Base-by-base conservation (phyloP, 1,140 invertebrate species). In the Aphelinus atriplicis region DNA sequence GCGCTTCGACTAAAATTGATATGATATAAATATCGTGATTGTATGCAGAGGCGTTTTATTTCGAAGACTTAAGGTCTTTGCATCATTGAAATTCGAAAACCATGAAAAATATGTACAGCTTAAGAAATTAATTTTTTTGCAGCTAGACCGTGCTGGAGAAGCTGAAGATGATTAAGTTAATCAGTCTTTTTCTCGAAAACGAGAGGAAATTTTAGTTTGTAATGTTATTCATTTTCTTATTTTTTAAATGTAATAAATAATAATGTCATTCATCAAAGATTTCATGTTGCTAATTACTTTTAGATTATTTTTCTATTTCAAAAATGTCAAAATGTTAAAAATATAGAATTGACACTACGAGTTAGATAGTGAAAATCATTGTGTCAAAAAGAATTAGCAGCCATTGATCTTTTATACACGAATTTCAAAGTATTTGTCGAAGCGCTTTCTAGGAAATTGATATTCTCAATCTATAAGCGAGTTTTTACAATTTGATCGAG, bases 141-240 rank as follows among this genome's bases (percentile, higher is more conserved):
- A 7, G 26, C 55, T 53, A 66, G n/a, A 73, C 48, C 9, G 26
- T 50, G 48, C 71, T 73, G 47, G 60, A 48, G 56, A 60, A 62
- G 45, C 50, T 62, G 51, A 46, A 56, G 7, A 75, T 48, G 43
- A 75, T 61, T 56, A 69, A 56, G 45, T 69, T 55, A 67, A 45
- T 75, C 73, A 75, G 66, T 69, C 66, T 75, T 75, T 68, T 69
- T 75, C 73, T 75, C 73, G 57, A 74, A 62, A 68, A 9, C 9
- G 57, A 74, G 65, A 74, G 26, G 6, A 42, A 47, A 2, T 73
- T 61, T 70, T 67, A 65, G 26, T 60, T 60, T 42, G 7, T 46
- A 62, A 3, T 26, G 6, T 51, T 62, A 45, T 61, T 62, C 47
- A 50, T 70, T 70, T 70, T 53, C 7, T 51, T 53, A 26, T 42